phyloP scores from a whole-genome alignment of 2,113 vertebrate genomes.

The Otolemur garnettii region DNA sequence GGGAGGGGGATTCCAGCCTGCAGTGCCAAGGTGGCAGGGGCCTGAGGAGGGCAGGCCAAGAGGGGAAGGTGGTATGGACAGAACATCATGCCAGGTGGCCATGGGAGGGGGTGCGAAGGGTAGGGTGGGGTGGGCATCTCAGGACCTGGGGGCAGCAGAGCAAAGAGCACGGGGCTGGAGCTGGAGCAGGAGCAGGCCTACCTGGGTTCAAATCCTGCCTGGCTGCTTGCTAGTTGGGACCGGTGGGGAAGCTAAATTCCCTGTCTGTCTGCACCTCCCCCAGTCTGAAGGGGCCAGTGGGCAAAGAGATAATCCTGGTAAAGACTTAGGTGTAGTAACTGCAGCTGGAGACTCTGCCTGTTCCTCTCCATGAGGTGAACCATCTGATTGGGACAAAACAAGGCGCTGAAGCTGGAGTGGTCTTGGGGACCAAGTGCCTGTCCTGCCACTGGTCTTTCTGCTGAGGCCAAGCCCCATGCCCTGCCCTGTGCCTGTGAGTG shows the following conservation, averaged over 20 bases:
- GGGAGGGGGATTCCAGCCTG: background rate
- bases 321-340: background rate
- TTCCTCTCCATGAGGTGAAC: background rate
- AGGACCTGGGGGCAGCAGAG: background rate
- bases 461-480: no score
- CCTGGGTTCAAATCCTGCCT: background rate
- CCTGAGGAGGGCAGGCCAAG: background rate
- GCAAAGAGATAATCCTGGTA: background rate
- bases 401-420: background rate
- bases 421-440: rapidly evolving
- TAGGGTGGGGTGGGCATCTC: background rate
- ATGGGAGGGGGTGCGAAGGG: background rate
- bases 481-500: background rate
- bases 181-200: background rate
- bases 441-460: background rate
- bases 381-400: no score
- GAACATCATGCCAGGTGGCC: background rate
- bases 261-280: background rate
- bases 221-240: background rate
- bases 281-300: background rate
- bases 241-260: background rate
- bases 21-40: background rate
- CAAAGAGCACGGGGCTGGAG: background rate
- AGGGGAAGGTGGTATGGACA: rapidly evolving
- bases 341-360: background rate